Percentiles rank a stretch among this genome's conserved stretches.
phyloP scores from a whole-genome alignment of 2,797 vertebrate species.

The Lithobates sylvaticus region DNA sequence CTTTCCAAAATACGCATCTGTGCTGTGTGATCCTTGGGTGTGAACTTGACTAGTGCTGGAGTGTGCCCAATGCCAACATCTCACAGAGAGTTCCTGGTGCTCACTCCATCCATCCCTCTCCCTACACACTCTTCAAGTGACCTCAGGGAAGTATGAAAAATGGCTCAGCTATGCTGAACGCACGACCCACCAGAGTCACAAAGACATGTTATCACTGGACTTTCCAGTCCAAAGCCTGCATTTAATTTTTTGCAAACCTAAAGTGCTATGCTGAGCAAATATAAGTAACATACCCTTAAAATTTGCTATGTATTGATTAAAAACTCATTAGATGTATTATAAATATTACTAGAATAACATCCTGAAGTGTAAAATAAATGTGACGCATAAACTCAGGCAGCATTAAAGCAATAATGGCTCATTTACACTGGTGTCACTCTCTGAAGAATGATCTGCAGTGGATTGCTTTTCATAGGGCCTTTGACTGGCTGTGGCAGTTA shows the following conservation, averaged over 20 bases:
- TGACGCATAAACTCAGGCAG: no score
- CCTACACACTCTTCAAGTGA: conserved; percentile 18
- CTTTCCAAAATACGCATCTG: conserved; percentile 63
- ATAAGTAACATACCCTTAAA: background rate
- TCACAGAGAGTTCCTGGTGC: conserved; percentile 60
- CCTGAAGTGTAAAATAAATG: no score
- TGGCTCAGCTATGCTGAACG: background rate
- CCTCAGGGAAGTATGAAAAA: conserved; percentile 23
- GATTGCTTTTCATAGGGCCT: no score
- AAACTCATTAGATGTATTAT: no score
- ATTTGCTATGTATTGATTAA: no score
- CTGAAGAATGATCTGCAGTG: no score
- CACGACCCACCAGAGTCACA: background rate
- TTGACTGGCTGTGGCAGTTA: no score
- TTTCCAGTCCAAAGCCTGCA: background rate
- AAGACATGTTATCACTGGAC: background rate
- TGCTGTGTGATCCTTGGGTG: conserved; percentile 61
- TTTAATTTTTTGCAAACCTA: background rate
- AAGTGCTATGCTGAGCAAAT: background rate
- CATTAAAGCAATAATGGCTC: no score
- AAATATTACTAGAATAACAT: no score
- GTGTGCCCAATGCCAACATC: conserved; percentile 58
- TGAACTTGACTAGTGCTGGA: conserved; percentile 62
- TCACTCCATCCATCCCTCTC: conserved; percentile 40
- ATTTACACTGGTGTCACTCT: no score